Evolutionary conservation across 1,140 invertebrate species (phyloP), one percentile per base, ranked within the genome.

Genomic region (Eufriesea mexicana): DNA sequence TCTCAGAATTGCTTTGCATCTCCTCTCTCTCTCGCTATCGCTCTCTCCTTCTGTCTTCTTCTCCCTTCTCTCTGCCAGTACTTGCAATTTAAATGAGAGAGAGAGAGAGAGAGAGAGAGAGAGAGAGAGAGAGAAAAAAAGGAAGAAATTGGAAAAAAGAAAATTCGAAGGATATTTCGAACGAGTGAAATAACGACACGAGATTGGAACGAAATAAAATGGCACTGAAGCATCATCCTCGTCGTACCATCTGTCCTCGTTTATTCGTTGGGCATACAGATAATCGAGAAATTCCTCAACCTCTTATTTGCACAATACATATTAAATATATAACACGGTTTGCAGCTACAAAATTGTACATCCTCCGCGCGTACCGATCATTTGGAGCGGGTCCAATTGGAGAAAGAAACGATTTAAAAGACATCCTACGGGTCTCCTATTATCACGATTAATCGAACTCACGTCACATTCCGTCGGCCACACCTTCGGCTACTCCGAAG

Each of bases 381-480:
- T 23, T 62, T 54, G 45, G 54, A 73, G 18, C 35, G 23, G 71
- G 12, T 74, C 28, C 71, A 20, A 73, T 45, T n/a, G 18, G 20
- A 57, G 5, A n/a, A 45, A 73, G 59, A 25, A 45, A 23, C 18
- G 28, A 59, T 42, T 57, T 9, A 25, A 20, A 42, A 18, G 20
- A 5, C 54, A 45, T 45, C 55, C 57, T 59, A 73, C 54, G 71
- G n/a, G 54, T 55, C 35, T 12, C n/a, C 54, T 83, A 71, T 55
- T 78, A 78, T 78, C 81, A 55, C 75, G 55, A 83, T 77, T n/a
- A 61, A 78, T 70, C 66, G 55, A 78, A 61, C 42, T 78, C 75
- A 54, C 81, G 64, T 83, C 66, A 71, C 81, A 78, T 71, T 78
- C 75, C 66, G 64, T 1, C 5, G 66, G 67, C 74, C 81, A 64